Conservation (phyloP, 2,113 vertebrate species). For the Campylomormyrus tamandua region DNA sequence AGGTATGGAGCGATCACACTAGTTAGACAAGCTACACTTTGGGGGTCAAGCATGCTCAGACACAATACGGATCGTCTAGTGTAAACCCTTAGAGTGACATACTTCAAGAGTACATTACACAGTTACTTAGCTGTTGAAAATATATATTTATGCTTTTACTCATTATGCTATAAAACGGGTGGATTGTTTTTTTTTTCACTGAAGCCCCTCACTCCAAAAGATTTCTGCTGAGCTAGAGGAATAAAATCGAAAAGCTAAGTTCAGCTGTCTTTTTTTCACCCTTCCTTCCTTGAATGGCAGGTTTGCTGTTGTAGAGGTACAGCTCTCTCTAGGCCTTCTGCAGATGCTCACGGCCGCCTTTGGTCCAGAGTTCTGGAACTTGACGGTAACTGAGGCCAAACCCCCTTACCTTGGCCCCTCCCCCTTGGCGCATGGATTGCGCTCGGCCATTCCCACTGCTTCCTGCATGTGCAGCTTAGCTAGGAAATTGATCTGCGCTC, state of each 20-base stretch:
- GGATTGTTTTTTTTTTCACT: neutral
- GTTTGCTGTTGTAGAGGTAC: constrained; percentile 72
- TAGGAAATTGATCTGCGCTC: neutral
- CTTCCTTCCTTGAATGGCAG: constrained; percentile 51
- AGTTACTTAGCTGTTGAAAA: neutral
- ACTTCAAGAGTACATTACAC: neutral
- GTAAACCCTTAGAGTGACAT: neutral
- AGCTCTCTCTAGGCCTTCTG: constrained; percentile 61
- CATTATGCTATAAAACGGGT: neutral
- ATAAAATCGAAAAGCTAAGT: neutral
- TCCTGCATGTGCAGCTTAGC: constrained; percentile 49
- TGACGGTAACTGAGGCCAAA: constrained; percentile 57
- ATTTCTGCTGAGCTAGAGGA: neutral
- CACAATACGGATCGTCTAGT: neutral
- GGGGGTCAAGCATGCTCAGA: neutral
- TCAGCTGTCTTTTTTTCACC: neutral
- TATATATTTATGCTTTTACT: neutral
- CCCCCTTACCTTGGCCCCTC: constrained; percentile 18
- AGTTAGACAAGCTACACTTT: neutral
- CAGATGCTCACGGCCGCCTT: constrained; percentile 62
- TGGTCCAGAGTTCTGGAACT: constrained; percentile 68
- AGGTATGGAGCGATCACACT: no score
- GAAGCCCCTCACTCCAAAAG: neutral
- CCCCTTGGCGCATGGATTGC: constrained; percentile 9
- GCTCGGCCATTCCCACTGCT: constrained; percentile 42